These are phyloP conservation scores for Drosophila cardini DNA, from an alignment of 1,140 invertebrate species.

Conservation along the genomic window DNA sequence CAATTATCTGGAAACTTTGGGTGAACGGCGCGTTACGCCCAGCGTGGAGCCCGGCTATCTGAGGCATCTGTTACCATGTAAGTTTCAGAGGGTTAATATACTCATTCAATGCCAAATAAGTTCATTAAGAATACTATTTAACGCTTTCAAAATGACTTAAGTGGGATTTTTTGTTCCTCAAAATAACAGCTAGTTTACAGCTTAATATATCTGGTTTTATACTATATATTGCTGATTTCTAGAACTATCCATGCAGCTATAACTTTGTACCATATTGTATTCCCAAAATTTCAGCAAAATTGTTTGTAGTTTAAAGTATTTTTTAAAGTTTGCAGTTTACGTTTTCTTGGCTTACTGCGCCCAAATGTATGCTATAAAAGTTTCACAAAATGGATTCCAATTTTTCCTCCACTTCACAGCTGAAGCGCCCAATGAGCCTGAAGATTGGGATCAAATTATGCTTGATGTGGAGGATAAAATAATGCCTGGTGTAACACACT, in stretches of 20 bases:
- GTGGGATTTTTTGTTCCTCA: background rate
- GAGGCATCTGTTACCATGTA: conserved; percentile 90
- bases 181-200: background rate
- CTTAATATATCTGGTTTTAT: no score
- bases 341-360: background rate
- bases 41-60: conserved; percentile 97
- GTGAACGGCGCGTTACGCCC: conserved; percentile 93
- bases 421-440: conserved; percentile 93
- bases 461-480: conserved; percentile 97
- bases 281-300: background rate
- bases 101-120: conserved; percentile 21
- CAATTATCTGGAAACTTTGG: conserved; percentile 95
- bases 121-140: background rate
- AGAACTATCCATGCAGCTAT: background rate
- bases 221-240: no score
- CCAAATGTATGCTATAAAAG: conserved; percentile 16
- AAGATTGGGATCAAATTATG: conserved; percentile 97
- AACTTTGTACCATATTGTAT: background rate
- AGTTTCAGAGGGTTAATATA: conserved; percentile 34
- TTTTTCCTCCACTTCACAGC: conserved; percentile 52
- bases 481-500: conserved; percentile 99
- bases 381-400: no score
- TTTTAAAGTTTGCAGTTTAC: no score
- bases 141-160: background rate
- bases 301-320: background rate